These are phyloP conservation scores for Cyprinodon diabolis DNA, from an alignment of 2,797 vertebrate genomes.

Conservation along the genomic window DNA sequence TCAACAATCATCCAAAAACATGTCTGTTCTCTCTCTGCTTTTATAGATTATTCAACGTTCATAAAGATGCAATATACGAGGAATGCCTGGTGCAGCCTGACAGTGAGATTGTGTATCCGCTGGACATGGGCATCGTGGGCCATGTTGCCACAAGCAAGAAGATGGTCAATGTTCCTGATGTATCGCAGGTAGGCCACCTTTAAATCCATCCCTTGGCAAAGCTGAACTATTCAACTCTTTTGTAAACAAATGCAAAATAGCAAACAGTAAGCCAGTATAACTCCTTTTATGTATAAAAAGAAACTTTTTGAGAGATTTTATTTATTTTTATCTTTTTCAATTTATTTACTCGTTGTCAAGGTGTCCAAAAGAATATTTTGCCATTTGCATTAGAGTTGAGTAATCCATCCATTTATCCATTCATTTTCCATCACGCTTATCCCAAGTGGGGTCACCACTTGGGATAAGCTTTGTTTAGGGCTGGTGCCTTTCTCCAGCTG, in stretches of 20 bases:
- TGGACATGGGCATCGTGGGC: slow-evolving; percentile 89
- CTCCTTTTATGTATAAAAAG: neutral
- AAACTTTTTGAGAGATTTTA: neutral
- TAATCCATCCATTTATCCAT: too few relatives aligned
- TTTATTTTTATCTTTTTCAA: neutral
- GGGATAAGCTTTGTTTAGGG: too few relatives aligned
- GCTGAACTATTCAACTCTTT: neutral
- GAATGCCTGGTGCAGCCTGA: slow-evolving; percentile 88
- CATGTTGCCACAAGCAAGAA: slow-evolving; percentile 87
- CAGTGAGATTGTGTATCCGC: slow-evolving; percentile 89
- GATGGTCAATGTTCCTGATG: slow-evolving; percentile 81
- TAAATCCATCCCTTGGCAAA: neutral
- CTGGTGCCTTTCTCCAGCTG: too few relatives aligned
- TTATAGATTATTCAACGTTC: slow-evolving; percentile 85
- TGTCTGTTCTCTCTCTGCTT: neutral
- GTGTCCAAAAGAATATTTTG: too few relatives aligned
- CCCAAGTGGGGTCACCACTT: too few relatives aligned
- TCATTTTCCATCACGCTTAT: too few relatives aligned
- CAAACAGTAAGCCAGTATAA: neutral
- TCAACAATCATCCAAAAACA: neutral
- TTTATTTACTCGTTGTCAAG: too few relatives aligned
- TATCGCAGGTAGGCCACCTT: slow-evolving; percentile 76
- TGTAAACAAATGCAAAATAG: neutral
- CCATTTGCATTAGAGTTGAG: too few relatives aligned
- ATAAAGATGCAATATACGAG: slow-evolving; percentile 82